Evolutionary conservation across 2,113 vertebrate genomes (phyloP), one percentile per base, ranked within the genome.

Genomic region (Platycercus adscitus): DNA sequence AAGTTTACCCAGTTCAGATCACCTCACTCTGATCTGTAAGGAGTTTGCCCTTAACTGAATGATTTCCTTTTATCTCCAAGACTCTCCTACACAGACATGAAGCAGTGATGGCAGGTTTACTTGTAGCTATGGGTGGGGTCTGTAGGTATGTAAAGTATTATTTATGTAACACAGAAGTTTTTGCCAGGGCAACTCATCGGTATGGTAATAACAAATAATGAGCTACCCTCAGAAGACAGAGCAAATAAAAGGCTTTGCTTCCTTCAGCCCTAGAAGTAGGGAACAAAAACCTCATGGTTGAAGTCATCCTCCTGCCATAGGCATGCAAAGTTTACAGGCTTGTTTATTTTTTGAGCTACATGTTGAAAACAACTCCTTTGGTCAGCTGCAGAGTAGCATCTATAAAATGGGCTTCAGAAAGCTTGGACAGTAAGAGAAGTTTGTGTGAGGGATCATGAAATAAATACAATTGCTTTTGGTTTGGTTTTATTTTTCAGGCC

Each of bases 261-360:
- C 43, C 50, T 39, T 70, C 47, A 64, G 19, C 17, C 23, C 28
- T 35, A 85, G 70, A 61, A 43, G 14, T 7, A 49, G 15, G 17
- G 14, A n/a, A 56, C 20, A 50, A 41, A 7, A 52, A 44, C 64
- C n/a, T 68, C 9, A 29, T 8, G 19, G 18, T 5, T 73, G 52
- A 52, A 79, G 56, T 68, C 3, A 23, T 65, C 13, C 10, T 61
- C 7, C 21, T 86, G 26, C 11, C 35, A 24, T 26, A 64, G 21
- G 3, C 81, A 28, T 28, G 46, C 2, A 64, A 24, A 71, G 10
- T 23, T 17, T 26, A 17, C 3, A 4, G 19, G 2, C 26, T 35
- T 44, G 3, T 17, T 70, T 35, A 10, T 63, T 64, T 15, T 24
- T 58, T 91, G 79, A 4, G 4, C 13, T 44, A n/a, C 0, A 0